Evolutionary conservation across 1,140 invertebrate genomes (phyloP).

Genomic region (Drosophila lacertosa): DNA sequence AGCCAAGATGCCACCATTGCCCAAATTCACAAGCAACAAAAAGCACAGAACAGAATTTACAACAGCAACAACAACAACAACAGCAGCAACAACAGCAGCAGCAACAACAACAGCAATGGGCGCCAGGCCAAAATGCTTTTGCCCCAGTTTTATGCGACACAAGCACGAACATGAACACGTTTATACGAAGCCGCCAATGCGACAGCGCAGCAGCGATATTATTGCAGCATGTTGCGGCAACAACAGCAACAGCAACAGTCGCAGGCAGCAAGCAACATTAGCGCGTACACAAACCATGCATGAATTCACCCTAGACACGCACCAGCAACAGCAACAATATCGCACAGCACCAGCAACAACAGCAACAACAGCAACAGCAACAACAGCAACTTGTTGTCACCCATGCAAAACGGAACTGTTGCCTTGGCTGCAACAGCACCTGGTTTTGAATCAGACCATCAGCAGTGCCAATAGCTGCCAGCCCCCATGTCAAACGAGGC

Average conservation of each 20-base stretch:
- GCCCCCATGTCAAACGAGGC: constrained; percentile 68
- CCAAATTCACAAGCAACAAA: constrained; percentile 57
- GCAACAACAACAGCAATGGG: constrained; percentile 21
- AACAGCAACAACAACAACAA: constrained; percentile 22
- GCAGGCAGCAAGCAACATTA: constrained; percentile 14
- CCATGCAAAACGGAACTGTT: constrained; percentile 75
- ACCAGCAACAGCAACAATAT: constrained; percentile 50
- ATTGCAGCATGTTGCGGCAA: constrained; percentile 42
- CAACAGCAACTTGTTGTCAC: constrained; percentile 53
- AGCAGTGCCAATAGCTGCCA: constrained; percentile 59
- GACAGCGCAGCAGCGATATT: constrained; percentile 41
- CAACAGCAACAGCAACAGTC: constrained; percentile 24
- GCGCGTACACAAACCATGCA: constrained; percentile 69
- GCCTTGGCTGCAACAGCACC: constrained; percentile 83
- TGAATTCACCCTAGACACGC: constrained; percentile 63
- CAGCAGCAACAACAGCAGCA: constrained; percentile 31
- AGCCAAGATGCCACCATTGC: constrained; percentile 78
- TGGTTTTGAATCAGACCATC: constrained; percentile 79
- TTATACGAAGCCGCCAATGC: constrained; percentile 24
- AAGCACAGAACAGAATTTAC: constrained; percentile 32
- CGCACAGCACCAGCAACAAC: constrained; percentile 31
- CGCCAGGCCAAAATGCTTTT: constrained; percentile 63
- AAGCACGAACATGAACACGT: constrained; percentile 61
- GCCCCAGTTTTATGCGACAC: constrained; percentile 72
- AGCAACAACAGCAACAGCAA: constrained; percentile 22